These are phyloP conservation scores for Sturmia bella DNA, from an alignment of 2,888 invertebrate species.

Conservation along the genomic window DNA sequence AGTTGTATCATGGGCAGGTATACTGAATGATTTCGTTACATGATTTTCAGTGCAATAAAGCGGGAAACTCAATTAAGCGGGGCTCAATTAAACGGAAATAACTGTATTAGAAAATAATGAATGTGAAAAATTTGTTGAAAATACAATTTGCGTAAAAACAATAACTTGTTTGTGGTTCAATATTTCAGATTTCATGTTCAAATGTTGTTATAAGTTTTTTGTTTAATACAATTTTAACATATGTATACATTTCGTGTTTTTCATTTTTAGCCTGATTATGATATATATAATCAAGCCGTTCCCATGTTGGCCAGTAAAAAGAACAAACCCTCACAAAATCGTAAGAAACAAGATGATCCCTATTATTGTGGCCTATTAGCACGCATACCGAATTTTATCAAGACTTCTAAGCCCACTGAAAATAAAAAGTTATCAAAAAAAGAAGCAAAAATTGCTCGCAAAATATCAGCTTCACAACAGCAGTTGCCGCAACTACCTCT, in stretches of 20 bases:
- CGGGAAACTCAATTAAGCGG: too few relatives aligned
- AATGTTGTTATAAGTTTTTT: neutral
- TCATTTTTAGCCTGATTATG: slow-evolving; percentile 79
- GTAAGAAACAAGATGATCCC: slow-evolving; percentile 85
- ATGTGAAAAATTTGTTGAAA: too few relatives aligned
- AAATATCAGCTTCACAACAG: slow-evolving; percentile 80
- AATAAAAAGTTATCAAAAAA: slow-evolving; percentile 75
- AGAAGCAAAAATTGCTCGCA: slow-evolving; percentile 79
- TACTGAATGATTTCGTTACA: too few relatives aligned
- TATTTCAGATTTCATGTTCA: too few relatives aligned
- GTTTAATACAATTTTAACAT: neutral
- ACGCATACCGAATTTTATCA: slow-evolving; percentile 87
- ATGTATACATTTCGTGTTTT: slow-evolving; percentile 9
- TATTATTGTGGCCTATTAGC: slow-evolving; percentile 88
- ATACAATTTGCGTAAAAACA: too few relatives aligned
- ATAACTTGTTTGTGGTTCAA: too few relatives aligned
- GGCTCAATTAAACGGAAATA: too few relatives aligned
- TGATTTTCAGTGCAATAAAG: too few relatives aligned
- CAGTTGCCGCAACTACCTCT: slow-evolving; percentile 64
- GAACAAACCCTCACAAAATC: slow-evolving; percentile 73
- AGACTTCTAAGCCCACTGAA: slow-evolving; percentile 80
- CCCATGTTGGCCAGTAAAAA: slow-evolving; percentile 76
- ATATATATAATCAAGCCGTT: slow-evolving; percentile 75
- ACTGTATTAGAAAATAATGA: too few relatives aligned
- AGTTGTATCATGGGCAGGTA: too few relatives aligned